phyloP scores from a whole-genome alignment of 2,113 vertebrate species.

The Physeter macrocephalus region DNA sequence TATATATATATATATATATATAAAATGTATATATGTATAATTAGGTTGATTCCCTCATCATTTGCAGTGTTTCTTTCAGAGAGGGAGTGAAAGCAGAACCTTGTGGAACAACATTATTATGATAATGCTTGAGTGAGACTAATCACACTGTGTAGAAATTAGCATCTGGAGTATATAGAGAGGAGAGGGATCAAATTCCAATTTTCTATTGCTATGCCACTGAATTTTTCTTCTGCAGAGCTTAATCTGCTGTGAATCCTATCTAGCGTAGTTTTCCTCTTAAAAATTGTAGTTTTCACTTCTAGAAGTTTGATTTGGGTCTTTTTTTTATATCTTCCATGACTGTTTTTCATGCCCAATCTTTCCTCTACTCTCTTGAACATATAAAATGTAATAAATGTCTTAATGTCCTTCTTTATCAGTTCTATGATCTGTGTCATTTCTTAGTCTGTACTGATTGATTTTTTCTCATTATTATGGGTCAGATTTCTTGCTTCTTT shows the following conservation, averaged over 20 bases:
- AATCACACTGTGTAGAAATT: not conserved
- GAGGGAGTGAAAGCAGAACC: not conserved
- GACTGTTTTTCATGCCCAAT: not conserved
- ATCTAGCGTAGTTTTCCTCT: not conserved
- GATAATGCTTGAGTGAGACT: not conserved
- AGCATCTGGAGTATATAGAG: not conserved
- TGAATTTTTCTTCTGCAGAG: not conserved
- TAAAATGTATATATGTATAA: not conserved
- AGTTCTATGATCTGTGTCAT: not conserved
- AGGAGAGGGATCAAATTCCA: not conserved
- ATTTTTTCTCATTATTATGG: not conserved
- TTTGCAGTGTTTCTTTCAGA: not conserved
- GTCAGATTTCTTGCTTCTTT: not conserved
- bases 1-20: not conserved
- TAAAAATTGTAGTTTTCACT: not conserved
- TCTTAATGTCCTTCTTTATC: not conserved
- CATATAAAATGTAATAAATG: not conserved
- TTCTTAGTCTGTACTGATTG: not conserved
- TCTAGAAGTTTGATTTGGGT: not conserved
- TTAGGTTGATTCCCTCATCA: not conserved
- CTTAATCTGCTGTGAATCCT: not conserved
- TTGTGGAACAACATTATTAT: not conserved
- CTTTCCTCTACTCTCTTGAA: not conserved
- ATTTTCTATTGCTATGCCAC: not conserved
- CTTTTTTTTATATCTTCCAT: not conserved